Base-by-base conservation (phyloP, 2,113 vertebrate genomes). In the Bubo bubo region DNA sequence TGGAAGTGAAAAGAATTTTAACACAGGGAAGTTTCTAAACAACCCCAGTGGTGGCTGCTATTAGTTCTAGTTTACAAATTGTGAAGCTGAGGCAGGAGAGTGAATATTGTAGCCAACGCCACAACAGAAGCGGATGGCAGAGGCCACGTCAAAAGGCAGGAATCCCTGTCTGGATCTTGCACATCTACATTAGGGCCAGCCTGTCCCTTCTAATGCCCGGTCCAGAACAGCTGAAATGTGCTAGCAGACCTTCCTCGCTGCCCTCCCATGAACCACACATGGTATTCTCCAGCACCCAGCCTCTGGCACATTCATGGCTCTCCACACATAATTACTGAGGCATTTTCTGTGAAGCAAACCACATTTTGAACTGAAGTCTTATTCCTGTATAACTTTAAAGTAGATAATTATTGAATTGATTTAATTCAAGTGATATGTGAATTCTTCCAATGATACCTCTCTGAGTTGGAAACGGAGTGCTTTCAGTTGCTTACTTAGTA, bases 81-180 rank as follows among this genome's bases (percentile, higher is more conserved):
- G 41, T 1, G 2, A 85, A 30, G 68, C 37, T 27, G 32, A 63
- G 59, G 55, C 4, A 4, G 50, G 30, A 41, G 14, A 80, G 8
- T 0, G 1, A 58, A 37, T 2, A 47, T 3, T 41, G 76, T 1
- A 60, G 59, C 8, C 30, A 52, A 8, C 0, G 1, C 13, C 2
- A 3, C 39, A 3, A 19, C 62, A 60, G 58, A 49, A 75, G 43
- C 2, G 1, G 30, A 52, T 64, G 72, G 37, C 62, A 70, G 59
- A 67, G 35, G 47, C n/a, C 45, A 17, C 0, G 0, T 18, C 26
- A 71, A 67, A 53, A 81, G 13, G 28, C 63, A 74, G 12, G 24
- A 81, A 9, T 34, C 37, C 50, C 43, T 30, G 12, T 10, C 16
- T 4, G 8, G 55, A 20, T 77, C 73, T 74, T 84, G 28, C 9